A percentile compares a stretch with the other conserved stretches of the same genome.
These are phyloP conservation scores for Vanessa atalanta DNA, from an alignment of 1,140 invertebrate species.

Conservation along the genomic window DNA sequence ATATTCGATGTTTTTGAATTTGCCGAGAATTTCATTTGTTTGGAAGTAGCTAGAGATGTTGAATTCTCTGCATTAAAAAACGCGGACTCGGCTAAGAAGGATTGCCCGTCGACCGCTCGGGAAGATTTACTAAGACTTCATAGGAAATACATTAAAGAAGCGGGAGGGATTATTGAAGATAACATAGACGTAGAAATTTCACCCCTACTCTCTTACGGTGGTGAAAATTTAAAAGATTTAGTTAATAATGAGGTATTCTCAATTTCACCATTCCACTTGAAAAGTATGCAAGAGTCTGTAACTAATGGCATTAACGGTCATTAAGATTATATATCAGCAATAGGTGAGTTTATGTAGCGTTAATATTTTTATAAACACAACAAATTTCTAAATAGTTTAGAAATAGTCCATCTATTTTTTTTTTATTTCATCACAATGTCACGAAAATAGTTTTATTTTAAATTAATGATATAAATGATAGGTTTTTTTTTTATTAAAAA, in stretches of 20 bases:
- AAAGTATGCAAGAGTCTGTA: conserved; percentile 54
- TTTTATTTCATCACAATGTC: too few relatives aligned
- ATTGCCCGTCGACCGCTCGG: conserved; percentile 93
- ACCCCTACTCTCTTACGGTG: conserved; percentile 93
- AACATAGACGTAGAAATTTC: conserved; percentile 93
- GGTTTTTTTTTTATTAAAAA: background rate
- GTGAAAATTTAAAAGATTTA: conserved; percentile 88
- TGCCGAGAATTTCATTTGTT: conserved; percentile 93
- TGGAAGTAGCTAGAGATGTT: conserved; percentile 95
- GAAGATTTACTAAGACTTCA: conserved; percentile 91
- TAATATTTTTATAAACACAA: background rate
- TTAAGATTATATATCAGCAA: conserved; percentile 15
- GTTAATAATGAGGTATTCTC: conserved; percentile 86
- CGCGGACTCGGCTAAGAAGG: conserved; percentile 91
- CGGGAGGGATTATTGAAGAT: conserved; percentile 89
- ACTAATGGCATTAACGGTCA: conserved; percentile 67
- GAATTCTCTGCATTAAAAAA: conserved; percentile 99
- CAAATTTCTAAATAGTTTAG: too few relatives aligned
- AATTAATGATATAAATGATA: background rate
- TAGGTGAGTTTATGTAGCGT: background rate
- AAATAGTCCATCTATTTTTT: too few relatives aligned
- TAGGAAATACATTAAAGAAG: conserved; percentile 89
- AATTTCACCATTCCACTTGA: conserved; percentile 84
- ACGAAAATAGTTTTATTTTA: too few relatives aligned
- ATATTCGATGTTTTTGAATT: conserved; percentile 99